Evolutionary conservation across 1,140 invertebrate species (phyloP).

Genomic region (Hycleus cichorii): DNA sequence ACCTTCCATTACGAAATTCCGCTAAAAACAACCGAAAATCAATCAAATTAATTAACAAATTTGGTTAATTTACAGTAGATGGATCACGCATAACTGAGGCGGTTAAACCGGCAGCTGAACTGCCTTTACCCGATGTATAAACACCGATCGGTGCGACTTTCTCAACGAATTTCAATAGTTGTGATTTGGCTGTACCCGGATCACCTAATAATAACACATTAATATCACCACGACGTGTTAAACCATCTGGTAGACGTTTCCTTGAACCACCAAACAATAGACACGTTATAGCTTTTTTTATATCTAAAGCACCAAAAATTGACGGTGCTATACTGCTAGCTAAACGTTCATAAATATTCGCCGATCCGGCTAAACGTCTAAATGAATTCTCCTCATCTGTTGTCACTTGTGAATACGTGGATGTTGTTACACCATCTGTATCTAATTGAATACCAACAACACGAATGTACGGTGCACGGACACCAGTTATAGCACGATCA

Average conservation of each 20-base stretch:
- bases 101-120: constrained; percentile 96
- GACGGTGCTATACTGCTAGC: constrained; percentile 92
- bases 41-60: constrained; percentile 6
- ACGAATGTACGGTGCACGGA: constrained; percentile 87
- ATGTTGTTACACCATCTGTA: constrained; percentile 67
- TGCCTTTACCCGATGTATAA: constrained; percentile 98
- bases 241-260: constrained; percentile 88
- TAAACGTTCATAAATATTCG: constrained; percentile 86
- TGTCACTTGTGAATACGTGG: constrained; percentile 50
- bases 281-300: constrained; percentile 96
- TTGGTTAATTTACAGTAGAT: constrained; percentile 58
- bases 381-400: constrained; percentile 91
- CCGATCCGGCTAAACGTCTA: constrained; percentile 69
- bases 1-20: constrained; percentile 98
- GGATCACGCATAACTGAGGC: constrained; percentile 96
- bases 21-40: constrained; percentile 47
- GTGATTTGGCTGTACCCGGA: constrained; percentile 98
- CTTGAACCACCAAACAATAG: constrained; percentile 90
- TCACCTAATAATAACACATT: constrained; percentile 95
- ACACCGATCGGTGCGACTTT: constrained; percentile 91
- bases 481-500: constrained; percentile 85
- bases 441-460: constrained; percentile 89
- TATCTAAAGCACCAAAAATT: constrained; percentile 90
- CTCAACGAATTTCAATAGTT: constrained; percentile 96
- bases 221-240: constrained; percentile 93